Percentiles rank a stretch among this genome's conserved stretches.
These are phyloP conservation scores for Patiria pectinifera DNA, from an alignment of 53 echinoderm and acorn worm genomes.

Conservation along the genomic window DNA sequence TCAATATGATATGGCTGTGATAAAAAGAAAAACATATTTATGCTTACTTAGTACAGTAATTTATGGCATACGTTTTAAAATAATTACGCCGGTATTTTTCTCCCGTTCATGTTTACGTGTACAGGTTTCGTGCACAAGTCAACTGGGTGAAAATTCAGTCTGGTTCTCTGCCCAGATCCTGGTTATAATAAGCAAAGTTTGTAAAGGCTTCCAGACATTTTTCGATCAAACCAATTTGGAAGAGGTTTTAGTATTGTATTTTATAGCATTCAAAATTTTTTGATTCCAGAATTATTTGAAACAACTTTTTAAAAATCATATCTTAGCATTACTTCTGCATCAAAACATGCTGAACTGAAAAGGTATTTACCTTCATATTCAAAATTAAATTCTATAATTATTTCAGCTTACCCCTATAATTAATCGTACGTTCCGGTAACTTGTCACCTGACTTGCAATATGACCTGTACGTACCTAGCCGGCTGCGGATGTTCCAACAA, in stretches of 20 bases:
- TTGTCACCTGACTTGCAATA: constrained; percentile 11
- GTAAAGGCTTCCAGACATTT: background rate
- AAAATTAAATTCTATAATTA: background rate
- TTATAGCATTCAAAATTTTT: background rate
- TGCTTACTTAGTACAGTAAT: no score
- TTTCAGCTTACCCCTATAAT: background rate
- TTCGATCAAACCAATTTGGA: background rate
- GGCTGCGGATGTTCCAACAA: no score
- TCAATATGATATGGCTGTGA: no score
- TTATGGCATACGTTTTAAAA: no score
- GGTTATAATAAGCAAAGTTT: no score
- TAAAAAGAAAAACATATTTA: no score
- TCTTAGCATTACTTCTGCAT: no score
- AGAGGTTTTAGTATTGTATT: background rate
- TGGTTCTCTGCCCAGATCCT: background rate
- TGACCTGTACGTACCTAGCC: background rate
- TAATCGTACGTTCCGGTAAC: background rate
- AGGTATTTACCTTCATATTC: background rate
- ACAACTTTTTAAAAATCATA: background rate
- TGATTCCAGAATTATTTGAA: background rate
- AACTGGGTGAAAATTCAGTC: background rate
- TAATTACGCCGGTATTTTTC: no score
- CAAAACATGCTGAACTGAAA: no score
- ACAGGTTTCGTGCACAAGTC: background rate
- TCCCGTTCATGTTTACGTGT: no score